Evolutionary conservation across 2,888 invertebrate species (phyloP), one percentile per base, ranked within the genome.

Genomic region (Ptychoptera contaminata): DNA sequence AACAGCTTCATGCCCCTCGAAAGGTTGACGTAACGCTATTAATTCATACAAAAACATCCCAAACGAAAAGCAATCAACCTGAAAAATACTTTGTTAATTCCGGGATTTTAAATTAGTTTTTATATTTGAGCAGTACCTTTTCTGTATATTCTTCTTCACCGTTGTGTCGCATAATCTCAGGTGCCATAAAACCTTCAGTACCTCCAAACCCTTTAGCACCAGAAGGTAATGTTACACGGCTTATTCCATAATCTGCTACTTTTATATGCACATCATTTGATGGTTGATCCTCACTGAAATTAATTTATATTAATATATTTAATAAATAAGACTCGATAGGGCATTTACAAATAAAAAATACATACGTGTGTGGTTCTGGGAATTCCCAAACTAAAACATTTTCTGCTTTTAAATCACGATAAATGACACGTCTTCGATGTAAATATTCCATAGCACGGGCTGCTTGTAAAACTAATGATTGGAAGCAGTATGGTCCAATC

Each of bases 161-260:
- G 61, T 96, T 97, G 64, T 92, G 94, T 40, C 91, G 75, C 72
- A 97, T 90, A 51, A 98, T 97, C 71, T 98, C 97, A 0, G 97
- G 98, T 2, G 97, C 98, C 90, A 98, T 98, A 63, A 96, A 98
- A 0, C 97, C 97, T 66, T 94, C 93, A 0, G 98, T 98, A 2
- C 98, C 97, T 1, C 96, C 97, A 67, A 96, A 97, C 0, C 98
- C 97, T 62, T 93, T 94, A 0, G 91, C 86, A 1, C 92, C 91
- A 1, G 87, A 87, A 0, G 92, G 90, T 8, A 91, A 74, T 2
- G 83, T 90, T 50, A 84, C 71, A 37, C 92, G 73, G 55, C 91
- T 91, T 47, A 93, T 93, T 42, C 90, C 97, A 63, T 98, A 98
- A 67, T 98, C 98, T 0, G 96, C 97, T 5, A 98, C 76, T 63